A percentile compares a stretch with the other conserved stretches of the same genome.
Evolutionary conservation across 1,140 invertebrate genomes (phyloP).

Genomic region (Drosophila rhopaloa): DNA sequence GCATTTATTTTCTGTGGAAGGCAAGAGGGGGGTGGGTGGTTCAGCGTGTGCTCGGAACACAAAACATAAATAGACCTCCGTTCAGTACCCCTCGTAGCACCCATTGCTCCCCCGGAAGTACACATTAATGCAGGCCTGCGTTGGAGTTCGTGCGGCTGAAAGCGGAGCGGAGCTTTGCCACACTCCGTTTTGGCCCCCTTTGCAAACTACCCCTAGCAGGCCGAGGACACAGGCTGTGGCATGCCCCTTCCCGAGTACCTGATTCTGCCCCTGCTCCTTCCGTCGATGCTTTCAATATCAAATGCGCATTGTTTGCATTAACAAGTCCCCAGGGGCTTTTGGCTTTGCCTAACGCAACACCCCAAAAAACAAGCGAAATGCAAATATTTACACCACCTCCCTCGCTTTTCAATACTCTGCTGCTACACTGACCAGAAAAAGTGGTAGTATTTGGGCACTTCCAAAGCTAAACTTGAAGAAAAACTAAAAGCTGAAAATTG

Average conservation of each 20-base stretch:
- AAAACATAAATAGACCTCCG: conserved; percentile 73
- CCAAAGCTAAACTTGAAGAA: no score
- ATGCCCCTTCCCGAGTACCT: conserved; percentile 6
- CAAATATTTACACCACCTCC: conserved; percentile 64
- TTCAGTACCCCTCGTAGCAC: conserved; percentile 17
- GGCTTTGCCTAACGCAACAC: conserved; percentile 61
- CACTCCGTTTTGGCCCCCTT: neutral
- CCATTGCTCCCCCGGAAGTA: conserved; percentile 58
- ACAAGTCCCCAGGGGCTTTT: conserved; percentile 74
- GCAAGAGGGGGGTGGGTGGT: neutral
- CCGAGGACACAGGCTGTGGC: conserved; percentile 10
- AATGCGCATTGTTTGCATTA: conserved; percentile 83
- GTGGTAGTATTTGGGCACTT: neutral
- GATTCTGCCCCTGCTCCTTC: neutral
- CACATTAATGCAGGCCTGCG: conserved; percentile 77
- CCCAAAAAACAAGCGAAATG: conserved; percentile 61
- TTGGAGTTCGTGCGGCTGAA: conserved; percentile 70
- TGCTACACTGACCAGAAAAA: neutral
- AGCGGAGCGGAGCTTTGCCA: conserved; percentile 60
- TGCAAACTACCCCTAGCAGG: conserved; percentile 56
- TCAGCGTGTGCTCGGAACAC: conserved; percentile 13
- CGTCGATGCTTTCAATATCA: conserved; percentile 70
- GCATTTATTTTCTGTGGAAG: neutral
- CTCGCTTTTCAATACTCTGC: neutral
- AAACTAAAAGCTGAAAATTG: no score